Percentiles rank a stretch among this genome's conserved stretches.
Evolutionary conservation across 2,113 vertebrate genomes (phyloP).

Genomic region (Elephas maximus): DNA sequence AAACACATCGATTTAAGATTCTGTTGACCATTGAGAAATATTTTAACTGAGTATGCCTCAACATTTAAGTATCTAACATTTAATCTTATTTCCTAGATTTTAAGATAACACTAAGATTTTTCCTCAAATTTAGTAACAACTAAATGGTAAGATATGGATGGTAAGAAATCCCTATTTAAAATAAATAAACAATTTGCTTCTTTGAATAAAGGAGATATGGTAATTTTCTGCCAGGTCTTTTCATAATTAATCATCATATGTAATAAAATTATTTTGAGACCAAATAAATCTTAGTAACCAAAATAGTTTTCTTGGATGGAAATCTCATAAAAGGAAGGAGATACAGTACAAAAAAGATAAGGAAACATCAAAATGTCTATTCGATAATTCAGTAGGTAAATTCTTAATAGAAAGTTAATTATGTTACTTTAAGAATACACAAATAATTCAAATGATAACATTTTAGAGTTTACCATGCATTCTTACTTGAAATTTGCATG

Average conservation of each 20-base stretch:
- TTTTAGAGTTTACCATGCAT: conserved; percentile 39
- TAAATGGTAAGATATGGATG: not conserved
- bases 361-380: conserved; percentile 25
- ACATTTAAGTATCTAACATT: not conserved
- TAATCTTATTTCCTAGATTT: not conserved
- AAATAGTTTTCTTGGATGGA: conserved; percentile 36
- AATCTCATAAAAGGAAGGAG: conserved; percentile 20
- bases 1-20: not conserved
- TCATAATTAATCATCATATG: not conserved
- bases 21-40: not conserved
- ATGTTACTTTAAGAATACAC: not conserved
- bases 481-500: conserved; percentile 80
- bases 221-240: not conserved
- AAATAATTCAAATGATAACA: not conserved
- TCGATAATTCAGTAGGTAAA: conserved; percentile 7
- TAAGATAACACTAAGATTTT: not conserved
- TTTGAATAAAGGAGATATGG: conserved; percentile 9
- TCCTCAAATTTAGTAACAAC: not conserved
- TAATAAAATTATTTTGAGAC: conserved; percentile 53
- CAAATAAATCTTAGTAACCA: not conserved
- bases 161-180: not conserved
- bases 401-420: conserved; percentile 43
- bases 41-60: not conserved
- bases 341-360: not conserved
- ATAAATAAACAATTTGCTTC: not conserved